Conservation (phyloP, 2,797 vertebrate species). For the Thamnophis elegans region DNA sequence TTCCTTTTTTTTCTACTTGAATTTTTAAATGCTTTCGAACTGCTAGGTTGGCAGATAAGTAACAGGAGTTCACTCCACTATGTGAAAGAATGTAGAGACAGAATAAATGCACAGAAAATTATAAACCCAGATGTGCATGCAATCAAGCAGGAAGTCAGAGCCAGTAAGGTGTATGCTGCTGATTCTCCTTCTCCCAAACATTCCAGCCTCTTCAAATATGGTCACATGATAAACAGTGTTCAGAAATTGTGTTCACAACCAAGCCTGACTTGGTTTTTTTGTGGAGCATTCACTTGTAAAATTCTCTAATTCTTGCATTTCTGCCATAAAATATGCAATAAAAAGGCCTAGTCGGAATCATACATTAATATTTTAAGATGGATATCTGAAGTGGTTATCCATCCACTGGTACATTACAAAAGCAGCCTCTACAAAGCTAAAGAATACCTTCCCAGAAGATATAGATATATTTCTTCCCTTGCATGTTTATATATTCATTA, state of each 20-base stretch:
- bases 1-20: too few species aligned
- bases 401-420: background rate
- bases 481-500: background rate
- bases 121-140: background rate
- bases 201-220: background rate
- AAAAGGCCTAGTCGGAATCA: background rate
- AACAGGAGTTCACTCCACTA: too few species aligned
- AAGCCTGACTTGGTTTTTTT: slow-evolving; percentile 5
- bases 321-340: background rate
- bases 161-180: background rate
- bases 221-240: background rate
- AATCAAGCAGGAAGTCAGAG: background rate
- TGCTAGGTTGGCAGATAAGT: too few species aligned
- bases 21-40: too few species aligned
- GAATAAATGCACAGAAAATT: background rate
- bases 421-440: background rate
- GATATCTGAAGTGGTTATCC: background rate
- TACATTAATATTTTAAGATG: background rate
- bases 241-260: slow-evolving; percentile 1
- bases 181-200: background rate
- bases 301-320: background rate
- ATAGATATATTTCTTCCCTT: background rate
- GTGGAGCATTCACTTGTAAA: background rate
- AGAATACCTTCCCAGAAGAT: background rate
- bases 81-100: background rate